Evolutionary conservation across 2,888 invertebrate genomes (phyloP).

Genomic region (Eristalis pertinax): DNA sequence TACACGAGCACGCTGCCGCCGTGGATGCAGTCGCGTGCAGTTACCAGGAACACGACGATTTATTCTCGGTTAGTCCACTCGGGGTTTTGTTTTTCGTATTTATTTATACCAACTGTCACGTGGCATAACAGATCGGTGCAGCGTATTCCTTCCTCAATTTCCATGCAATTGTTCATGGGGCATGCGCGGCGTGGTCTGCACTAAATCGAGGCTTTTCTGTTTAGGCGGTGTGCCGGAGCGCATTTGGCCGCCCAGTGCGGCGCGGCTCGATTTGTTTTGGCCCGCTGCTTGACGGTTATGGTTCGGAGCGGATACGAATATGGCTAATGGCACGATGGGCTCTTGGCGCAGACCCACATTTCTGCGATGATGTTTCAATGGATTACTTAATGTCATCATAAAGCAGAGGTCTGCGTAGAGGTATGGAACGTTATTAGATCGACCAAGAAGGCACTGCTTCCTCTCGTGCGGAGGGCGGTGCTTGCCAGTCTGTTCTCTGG

Average conservation of each 20-base stretch:
- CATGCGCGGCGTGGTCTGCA: constrained; percentile 6
- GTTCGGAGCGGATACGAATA: constrained; percentile 55
- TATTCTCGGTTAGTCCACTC: constrained; percentile 2
- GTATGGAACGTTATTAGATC: constrained; percentile 24
- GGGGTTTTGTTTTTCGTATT: constrained; percentile 14
- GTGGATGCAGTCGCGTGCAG: constrained; percentile 5
- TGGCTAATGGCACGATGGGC: constrained; percentile 53
- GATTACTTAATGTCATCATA: constrained; percentile 70
- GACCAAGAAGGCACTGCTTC: constrained; percentile 7
- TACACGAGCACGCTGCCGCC: constrained; percentile 52
- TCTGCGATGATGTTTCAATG: constrained; percentile 66
- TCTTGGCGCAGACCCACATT: constrained; percentile 32
- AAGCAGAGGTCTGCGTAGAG: constrained; percentile 41
- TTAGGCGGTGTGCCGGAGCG: constrained; percentile 3
- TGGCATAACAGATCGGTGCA: constrained; percentile 67
- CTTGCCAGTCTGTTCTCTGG: background rate
- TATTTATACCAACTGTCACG: constrained; percentile 65
- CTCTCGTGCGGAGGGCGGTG: background rate
- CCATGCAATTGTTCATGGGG: constrained; percentile 62
- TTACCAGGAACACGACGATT: constrained; percentile 31
- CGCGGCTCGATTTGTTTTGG: constrained; percentile 37
- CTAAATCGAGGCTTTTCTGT: constrained; percentile 35
- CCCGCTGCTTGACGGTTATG: constrained; percentile 55
- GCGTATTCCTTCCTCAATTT: constrained; percentile 66
- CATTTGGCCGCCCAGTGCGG: constrained; percentile 39